Base-by-base conservation (phyloP, 2,797 vertebrate genomes). In the Etheostoma perlongum region DNA sequence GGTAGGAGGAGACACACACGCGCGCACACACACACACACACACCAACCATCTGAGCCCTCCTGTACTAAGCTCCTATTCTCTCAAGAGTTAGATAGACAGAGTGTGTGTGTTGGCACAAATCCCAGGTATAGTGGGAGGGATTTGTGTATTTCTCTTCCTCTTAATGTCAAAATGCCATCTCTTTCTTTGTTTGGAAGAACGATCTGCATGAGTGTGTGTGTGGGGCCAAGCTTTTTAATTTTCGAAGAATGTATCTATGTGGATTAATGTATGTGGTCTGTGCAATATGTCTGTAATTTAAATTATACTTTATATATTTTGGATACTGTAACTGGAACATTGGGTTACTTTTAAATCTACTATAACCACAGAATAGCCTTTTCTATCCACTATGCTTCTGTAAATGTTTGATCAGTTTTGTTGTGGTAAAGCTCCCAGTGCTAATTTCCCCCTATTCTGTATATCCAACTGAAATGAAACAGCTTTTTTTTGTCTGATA, bases 71-170 rank as follows among this genome's bases (percentile, higher is more conserved):
- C 76, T 84, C 75, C 69, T 76, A 62, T 72, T 76, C 68, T 74
- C 79, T 61, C 81, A 55, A 84, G 72, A 83, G 82, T 77, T 68
- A 55, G 40, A 85, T 30, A 30, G 67, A 79, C 72, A 58, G 74
- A 60, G 74, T 11, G 76, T 51, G 59, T 77, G 71, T 71, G 65
- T 48, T 89, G 90, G 88, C 83, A 59, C 68, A 68, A 66, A 74
- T 90, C 91, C 89, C 85, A 88, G 84, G 63, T 85, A 79, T 59
- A 82, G 89, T 89, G 82, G 88, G 84, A 79, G 85, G 87, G 72
- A 88, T 87, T 66, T 80, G 75, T 85, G 75, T 73, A 65, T 76
- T 75, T 74, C 74, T 85, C 81, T 90, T 91, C 78, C 81, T 75
- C 88, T 80, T 87, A 78, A 80, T 87, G 88, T 92, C 88, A 89